These are phyloP conservation scores for Eumeta japonica DNA, from an alignment of 1,140 invertebrate species.

Conservation along the genomic window DNA sequence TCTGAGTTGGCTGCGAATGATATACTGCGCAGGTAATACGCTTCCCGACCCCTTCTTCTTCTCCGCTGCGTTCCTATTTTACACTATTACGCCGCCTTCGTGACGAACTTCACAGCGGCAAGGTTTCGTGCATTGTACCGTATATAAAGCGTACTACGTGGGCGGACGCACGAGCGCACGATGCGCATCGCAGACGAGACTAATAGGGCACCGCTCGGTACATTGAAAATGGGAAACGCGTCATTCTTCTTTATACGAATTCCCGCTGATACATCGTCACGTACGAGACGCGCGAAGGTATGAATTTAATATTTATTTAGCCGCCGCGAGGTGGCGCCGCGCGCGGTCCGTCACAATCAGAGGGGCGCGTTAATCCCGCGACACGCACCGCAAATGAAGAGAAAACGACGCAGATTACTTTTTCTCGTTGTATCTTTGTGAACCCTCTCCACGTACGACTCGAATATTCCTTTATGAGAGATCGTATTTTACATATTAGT, in stretches of 20 bases:
- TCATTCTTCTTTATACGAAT: neutral
- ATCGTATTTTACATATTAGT: neutral
- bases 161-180: too few species aligned
- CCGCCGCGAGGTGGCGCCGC: neutral
- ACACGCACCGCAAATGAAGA: slow-evolving; percentile 17
- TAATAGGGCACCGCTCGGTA: too few species aligned
- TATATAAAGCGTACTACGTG: too few species aligned
- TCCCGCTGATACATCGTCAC: neutral
- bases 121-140: too few species aligned
- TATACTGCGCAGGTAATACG: too few species aligned
- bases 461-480: slow-evolving; percentile 5
- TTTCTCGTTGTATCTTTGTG: slow-evolving; percentile 22
- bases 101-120: too few species aligned
- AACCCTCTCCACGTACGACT: slow-evolving; percentile 18
- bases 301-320: neutral
- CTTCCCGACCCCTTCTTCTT: too few species aligned
- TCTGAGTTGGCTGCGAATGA: too few species aligned
- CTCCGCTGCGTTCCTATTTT: too few species aligned
- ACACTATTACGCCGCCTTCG: too few species aligned
- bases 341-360: neutral
- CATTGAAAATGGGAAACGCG: too few species aligned
- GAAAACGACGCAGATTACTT: slow-evolving; percentile 31
- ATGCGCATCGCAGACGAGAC: neutral
- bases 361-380: slow-evolving; percentile 23
- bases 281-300: neutral